Evolutionary conservation across 2,888 invertebrate species (phyloP).

Genomic region (Tenthredo scrophulariae): DNA sequence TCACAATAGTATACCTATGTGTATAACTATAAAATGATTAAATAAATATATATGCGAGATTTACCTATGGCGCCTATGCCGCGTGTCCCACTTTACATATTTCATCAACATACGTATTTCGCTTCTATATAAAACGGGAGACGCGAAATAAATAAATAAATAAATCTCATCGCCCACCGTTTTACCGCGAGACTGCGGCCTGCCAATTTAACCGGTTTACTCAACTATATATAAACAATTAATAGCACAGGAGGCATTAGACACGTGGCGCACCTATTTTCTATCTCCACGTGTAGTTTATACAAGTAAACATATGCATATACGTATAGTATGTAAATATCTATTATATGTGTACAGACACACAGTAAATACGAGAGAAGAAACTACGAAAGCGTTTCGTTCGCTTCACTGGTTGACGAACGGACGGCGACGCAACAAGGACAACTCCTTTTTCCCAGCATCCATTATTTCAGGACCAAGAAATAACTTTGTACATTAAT

Average conservation of each 20-base stretch:
- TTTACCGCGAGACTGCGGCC: slow-evolving; percentile 50
- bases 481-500: not conserved
- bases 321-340: not conserved
- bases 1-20: not conserved
- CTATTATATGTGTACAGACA: slow-evolving; percentile 15
- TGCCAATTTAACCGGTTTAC: slow-evolving; percentile 52
- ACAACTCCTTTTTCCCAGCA: slow-evolving; percentile 35
- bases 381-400: slow-evolving; percentile 33
- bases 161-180: slow-evolving; percentile 53
- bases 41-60: slow-evolving; percentile 7
- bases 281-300: slow-evolving; percentile 38
- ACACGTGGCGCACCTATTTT: slow-evolving; percentile 54
- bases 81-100: slow-evolving; percentile 39
- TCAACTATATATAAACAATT: slow-evolving; percentile 51
- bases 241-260: slow-evolving; percentile 49
- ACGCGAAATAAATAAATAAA: slow-evolving; percentile 52
- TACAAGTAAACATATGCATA: slow-evolving; percentile 24
- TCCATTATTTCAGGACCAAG: slow-evolving; percentile 3
- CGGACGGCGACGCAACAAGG: slow-evolving; percentile 26
- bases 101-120: slow-evolving; percentile 13
- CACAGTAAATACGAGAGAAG: not conserved
- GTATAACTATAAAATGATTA: not conserved
- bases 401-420: slow-evolving; percentile 16
- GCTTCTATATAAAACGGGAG: slow-evolving; percentile 43
- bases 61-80: slow-evolving; percentile 14